These are phyloP conservation scores for Macrophya alboannulata DNA, from an alignment of 2,888 invertebrate species.

Conservation along the genomic window DNA sequence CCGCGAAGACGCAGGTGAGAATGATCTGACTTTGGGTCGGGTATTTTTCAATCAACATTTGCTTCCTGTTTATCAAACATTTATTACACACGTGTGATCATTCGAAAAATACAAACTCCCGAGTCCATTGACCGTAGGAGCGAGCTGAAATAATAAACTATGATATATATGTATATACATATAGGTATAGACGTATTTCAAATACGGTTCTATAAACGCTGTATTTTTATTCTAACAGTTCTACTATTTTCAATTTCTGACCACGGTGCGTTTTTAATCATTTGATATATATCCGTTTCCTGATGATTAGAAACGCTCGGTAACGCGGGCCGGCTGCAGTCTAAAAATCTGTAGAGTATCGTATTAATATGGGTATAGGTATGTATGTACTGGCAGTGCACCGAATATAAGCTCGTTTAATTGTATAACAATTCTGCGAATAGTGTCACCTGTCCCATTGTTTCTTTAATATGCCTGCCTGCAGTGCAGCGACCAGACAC, in stretches of 20 bases:
- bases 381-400: not conserved
- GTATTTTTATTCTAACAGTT: slow-evolving; percentile 10
- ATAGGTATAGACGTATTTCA: slow-evolving; percentile 40
- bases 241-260: not conserved
- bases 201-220: slow-evolving; percentile 27
- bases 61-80: slow-evolving; percentile 38
- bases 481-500: slow-evolving; percentile 19
- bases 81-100: slow-evolving; percentile 24
- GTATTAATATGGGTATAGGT: not conserved
- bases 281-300: not conserved
- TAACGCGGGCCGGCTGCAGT: slow-evolving; percentile 19
- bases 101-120: slow-evolving; percentile 40
- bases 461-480: slow-evolving; percentile 20
- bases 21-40: not conserved
- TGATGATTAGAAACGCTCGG: slow-evolving; percentile 41
- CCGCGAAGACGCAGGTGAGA: not conserved
- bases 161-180: too few relatives aligned
- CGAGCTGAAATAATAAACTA: slow-evolving; percentile 46
- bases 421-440: slow-evolving; percentile 52
- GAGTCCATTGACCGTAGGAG: slow-evolving; percentile 47
- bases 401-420: slow-evolving; percentile 10
- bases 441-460: slow-evolving; percentile 56
- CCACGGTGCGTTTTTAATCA: not conserved
- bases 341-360: not conserved
- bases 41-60: slow-evolving; percentile 10